phyloP scores from a whole-genome alignment of 1,140 invertebrate genomes.

The Ceratosolen fusciceps region DNA sequence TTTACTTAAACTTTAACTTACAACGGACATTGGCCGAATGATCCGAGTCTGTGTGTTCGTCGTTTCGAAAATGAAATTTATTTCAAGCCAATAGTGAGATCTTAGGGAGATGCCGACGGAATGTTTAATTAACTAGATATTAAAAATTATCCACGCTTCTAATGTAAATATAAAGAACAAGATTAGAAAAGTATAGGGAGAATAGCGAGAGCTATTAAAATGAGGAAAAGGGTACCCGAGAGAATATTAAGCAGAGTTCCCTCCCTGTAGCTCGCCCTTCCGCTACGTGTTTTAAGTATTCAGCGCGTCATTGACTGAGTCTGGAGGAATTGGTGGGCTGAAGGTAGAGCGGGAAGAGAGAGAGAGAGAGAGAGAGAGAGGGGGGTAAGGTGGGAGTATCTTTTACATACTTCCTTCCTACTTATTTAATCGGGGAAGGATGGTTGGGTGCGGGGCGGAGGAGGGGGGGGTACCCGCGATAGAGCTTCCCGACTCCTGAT shows the following conservation, averaged over 20 bases:
- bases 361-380: neutral
- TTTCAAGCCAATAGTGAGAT: no score
- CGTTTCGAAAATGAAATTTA: no score
- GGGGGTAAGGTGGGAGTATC: constrained; percentile 8
- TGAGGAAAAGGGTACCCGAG: neutral
- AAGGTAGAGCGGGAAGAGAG: neutral
- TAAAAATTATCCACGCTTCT: no score
- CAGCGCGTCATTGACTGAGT: neutral
- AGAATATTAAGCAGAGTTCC: neutral
- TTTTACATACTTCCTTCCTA: constrained; percentile 12
- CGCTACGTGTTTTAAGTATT: neutral
- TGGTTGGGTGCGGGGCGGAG: no score
- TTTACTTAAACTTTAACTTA: no score
- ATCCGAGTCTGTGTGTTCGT: no score
- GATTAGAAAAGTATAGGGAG: neutral
- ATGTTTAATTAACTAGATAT: no score
- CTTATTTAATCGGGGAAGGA: constrained; percentile 13
- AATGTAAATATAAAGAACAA: neutral
- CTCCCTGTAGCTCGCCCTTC: neutral
- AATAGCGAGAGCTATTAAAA: neutral
- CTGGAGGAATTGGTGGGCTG: neutral
- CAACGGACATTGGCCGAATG: no score
- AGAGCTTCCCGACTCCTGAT: no score
- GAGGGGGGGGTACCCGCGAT: neutral
- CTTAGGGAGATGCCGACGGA: no score